A percentile compares a stretch with the other conserved stretches of the same genome.
Conservation (phyloP, 2,113 vertebrate species). For the Picathartes gymnocephalus region DNA sequence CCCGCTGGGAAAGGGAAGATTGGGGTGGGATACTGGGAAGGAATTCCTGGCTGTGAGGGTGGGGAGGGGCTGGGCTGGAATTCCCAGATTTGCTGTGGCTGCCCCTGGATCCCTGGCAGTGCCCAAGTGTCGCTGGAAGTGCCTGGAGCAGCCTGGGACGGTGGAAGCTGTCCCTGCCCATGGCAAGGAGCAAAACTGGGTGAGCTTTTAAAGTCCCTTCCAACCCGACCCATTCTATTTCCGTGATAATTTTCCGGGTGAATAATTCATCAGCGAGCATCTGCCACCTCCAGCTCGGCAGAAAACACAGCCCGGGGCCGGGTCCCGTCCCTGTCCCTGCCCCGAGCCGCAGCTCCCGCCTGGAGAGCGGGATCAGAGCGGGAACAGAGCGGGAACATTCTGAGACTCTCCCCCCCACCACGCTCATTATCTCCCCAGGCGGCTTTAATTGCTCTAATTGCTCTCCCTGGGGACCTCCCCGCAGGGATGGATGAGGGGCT, state of each 20-base stretch:
- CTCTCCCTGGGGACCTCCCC: background rate
- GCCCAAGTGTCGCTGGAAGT: background rate
- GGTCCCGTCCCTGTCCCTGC: background rate
- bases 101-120: background rate
- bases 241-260: background rate
- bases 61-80: background rate
- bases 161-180: background rate
- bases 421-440: background rate
- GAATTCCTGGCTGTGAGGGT: no score
- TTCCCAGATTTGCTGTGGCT: background rate
- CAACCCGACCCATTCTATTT: background rate
- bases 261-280: background rate
- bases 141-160: background rate
- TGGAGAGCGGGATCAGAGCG: background rate
- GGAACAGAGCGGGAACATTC: fast-evolving
- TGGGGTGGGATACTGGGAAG: no score
- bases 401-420: fast-evolving
- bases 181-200: background rate
- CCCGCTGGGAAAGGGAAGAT: no score
- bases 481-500: background rate
- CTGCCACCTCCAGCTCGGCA: background rate
- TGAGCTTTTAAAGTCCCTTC: background rate
- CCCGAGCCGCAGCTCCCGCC: background rate
- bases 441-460: background rate
- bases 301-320: background rate